A percentile compares a stretch with the other conserved stretches of the same genome.
phyloP scores from a whole-genome alignment of 2,888 invertebrate genomes.

The Meloe dianella region DNA sequence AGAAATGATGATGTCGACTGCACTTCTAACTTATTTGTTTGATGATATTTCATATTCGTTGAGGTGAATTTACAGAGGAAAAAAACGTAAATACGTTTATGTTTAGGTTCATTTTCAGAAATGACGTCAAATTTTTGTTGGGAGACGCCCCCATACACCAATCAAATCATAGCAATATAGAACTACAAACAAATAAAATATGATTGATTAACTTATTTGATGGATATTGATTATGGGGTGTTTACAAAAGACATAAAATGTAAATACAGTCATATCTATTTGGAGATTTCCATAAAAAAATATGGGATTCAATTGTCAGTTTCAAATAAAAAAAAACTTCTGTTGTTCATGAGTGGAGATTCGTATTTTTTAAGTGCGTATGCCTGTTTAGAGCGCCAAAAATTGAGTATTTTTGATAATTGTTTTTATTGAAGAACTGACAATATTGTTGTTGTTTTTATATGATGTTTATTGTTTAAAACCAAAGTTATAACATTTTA shows the following conservation, averaged over 20 bases:
- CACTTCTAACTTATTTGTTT: not conserved
- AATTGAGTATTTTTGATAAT: too few relatives aligned
- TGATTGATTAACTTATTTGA: constrained; percentile 6
- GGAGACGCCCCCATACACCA: not conserved
- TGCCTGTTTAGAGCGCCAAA: too few relatives aligned
- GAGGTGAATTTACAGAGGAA: not conserved
- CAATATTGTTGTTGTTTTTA: too few relatives aligned
- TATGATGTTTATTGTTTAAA: too few relatives aligned
- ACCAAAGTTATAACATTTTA: too few relatives aligned
- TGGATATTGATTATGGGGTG: constrained; percentile 1
- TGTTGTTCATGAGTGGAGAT: too few relatives aligned
- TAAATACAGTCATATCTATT: not conserved
- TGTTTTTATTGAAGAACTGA: too few relatives aligned
- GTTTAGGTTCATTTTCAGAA: constrained; percentile 7
- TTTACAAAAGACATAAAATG: not conserved
- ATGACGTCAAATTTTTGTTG: not conserved
- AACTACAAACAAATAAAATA: constrained; percentile 4
- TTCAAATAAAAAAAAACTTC: too few relatives aligned
- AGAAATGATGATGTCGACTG: not conserved
- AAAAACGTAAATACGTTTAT: not conserved
- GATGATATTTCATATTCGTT: not conserved
- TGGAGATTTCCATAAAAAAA: not conserved
- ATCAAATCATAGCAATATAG: constrained; percentile 1
- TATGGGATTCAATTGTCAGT: not conserved
- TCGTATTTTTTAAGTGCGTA: too few relatives aligned